Conservation (phyloP, 1,140 invertebrate species). For the Wasmannia auropunctata region DNA sequence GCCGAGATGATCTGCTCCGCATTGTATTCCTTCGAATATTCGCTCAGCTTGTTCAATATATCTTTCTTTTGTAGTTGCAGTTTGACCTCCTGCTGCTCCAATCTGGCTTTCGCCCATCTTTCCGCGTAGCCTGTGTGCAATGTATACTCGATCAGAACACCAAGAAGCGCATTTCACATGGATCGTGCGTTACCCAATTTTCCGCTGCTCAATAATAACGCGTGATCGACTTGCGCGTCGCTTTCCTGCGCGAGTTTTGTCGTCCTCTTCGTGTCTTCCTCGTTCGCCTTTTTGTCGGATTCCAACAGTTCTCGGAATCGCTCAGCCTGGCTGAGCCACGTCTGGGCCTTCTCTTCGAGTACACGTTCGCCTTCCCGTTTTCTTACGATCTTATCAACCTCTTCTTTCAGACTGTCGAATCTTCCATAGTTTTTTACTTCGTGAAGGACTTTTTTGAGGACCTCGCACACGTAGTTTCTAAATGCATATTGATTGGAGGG, state of each 20-base stretch:
- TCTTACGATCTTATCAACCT: constrained; percentile 72
- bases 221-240: constrained; percentile 13
- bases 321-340: constrained; percentile 66
- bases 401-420: constrained; percentile 71
- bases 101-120: constrained; percentile 72
- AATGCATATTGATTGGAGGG: not conserved
- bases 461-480: constrained; percentile 73
- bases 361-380: constrained; percentile 63
- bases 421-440: constrained; percentile 65
- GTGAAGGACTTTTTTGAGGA: constrained; percentile 62
- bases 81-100: constrained; percentile 70
- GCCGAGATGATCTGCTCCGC: constrained; percentile 69
- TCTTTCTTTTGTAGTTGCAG: constrained; percentile 58
- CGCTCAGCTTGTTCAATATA: constrained; percentile 59
- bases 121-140: constrained; percentile 60
- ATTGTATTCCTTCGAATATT: constrained; percentile 54
- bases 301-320: constrained; percentile 47
- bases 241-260: constrained; percentile 37
- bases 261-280: not conserved
- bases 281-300: constrained; percentile 27
- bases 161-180: not conserved
- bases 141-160: not conserved
- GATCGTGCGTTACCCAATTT: constrained; percentile 60
- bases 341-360: constrained; percentile 72
- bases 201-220: constrained; percentile 53